Conservation (phyloP, 2,888 invertebrate species). For the Furcula furcula region DNA sequence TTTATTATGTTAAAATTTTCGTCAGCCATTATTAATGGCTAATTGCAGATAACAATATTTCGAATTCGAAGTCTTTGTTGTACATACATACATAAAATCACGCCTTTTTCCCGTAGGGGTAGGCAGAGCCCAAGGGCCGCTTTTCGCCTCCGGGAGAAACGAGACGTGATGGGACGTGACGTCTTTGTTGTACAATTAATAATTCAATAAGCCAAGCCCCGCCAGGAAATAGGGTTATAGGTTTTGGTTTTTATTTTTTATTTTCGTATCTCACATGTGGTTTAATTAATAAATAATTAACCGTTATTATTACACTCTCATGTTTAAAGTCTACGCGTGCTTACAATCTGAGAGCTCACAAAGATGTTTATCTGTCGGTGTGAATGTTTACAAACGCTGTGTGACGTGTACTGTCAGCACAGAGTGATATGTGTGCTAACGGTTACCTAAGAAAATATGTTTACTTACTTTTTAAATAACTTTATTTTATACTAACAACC, state of each 20-base stretch:
- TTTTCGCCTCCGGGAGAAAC: too few relatives aligned
- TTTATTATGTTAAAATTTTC: not conserved
- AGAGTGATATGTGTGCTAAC: too few relatives aligned
- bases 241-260: conserved; percentile 47
- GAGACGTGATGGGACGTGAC: too few relatives aligned
- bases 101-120: too few relatives aligned
- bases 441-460: too few relatives aligned
- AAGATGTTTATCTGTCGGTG: conserved; percentile 52
- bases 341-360: conserved; percentile 35
- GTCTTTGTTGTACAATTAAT: conserved; percentile 55
- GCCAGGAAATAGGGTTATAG: conserved; percentile 48
- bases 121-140: too few relatives aligned
- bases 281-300: conserved; percentile 41
- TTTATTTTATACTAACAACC: too few relatives aligned
- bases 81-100: too few relatives aligned
- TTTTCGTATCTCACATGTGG: conserved; percentile 41
- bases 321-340: conserved; percentile 48
- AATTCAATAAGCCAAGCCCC: conserved; percentile 62
- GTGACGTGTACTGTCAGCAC: conserved; percentile 25
- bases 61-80: too few relatives aligned
- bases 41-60: too few relatives aligned
- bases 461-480: too few relatives aligned
- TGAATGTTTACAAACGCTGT: conserved; percentile 57
- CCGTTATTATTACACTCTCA: conserved; percentile 32
- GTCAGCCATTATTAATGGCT: not conserved